Evolutionary conservation across 1,140 invertebrate genomes (phyloP).

Genomic region (Listronotus bonariensis): DNA sequence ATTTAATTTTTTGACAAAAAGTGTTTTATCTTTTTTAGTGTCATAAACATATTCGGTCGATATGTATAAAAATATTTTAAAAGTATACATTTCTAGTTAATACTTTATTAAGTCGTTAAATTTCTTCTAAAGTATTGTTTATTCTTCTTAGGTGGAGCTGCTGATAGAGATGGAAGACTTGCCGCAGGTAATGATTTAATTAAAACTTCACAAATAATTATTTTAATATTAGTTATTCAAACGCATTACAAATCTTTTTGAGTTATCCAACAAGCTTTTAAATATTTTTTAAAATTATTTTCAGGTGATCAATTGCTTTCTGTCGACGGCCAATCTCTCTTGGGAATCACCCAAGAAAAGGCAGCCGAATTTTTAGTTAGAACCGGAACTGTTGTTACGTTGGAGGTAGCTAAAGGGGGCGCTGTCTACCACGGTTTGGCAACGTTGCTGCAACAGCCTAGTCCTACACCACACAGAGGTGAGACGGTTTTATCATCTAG

Average conservation of each 20-base stretch:
- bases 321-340: conserved; percentile 94
- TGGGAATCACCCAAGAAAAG: conserved; percentile 93
- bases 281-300: not conserved
- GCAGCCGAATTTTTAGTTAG: conserved; percentile 95
- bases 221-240: too few species aligned
- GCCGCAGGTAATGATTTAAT: conserved; percentile 64
- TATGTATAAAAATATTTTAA: too few species aligned
- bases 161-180: conserved; percentile 90
- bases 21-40: too few species aligned
- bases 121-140: not conserved
- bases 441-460: conserved; percentile 89
- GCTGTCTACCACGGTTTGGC: conserved; percentile 96
- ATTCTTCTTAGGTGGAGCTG: conserved; percentile 72
- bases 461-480: conserved; percentile 83
- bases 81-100: too few species aligned
- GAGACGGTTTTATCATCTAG: conserved; percentile 47
- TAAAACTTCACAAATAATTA: not conserved
- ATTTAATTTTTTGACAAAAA: too few species aligned
- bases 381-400: conserved; percentile 88
- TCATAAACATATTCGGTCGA: too few species aligned
- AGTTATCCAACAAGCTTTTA: too few species aligned
- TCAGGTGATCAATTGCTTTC: conserved; percentile 93
- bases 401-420: conserved; percentile 97
- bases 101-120: too few species aligned
- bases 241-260: too few species aligned